Base-by-base conservation (phyloP, 2,888 invertebrate species). In the Formica aserva region DNA sequence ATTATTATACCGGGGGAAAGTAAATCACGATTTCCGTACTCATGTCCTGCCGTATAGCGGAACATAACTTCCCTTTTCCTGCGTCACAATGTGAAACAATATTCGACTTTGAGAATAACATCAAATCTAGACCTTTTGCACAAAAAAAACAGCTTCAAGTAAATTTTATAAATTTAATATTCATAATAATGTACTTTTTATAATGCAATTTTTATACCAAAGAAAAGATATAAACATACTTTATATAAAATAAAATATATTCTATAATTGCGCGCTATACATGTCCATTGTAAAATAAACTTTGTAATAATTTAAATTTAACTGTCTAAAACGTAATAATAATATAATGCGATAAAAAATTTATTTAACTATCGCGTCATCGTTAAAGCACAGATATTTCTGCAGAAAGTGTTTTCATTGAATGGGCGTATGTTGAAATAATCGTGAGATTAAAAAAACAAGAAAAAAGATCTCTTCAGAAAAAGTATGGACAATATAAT, bases 21-120 rank as follows among this genome's bases (percentile, higher is more conserved):
- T 93, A 93, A 94, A 94, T 94, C 93, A 92, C 91, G 90, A 92
- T 93, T 93, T 94, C 93, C 93, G 92, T 85, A 87, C 82, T 76
- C 85, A 82, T 88, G 90, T 86, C 88, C 88, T 84, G 84, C 65
- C 77, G 82, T 87, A 83, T 85, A 89, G 87, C 90, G 88, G 89
- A 91, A 90, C 90, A 88, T 92, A 87, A 91, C 91, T 92, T 91
- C 88, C 88, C 88, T 88, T 87, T 92, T 93, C 91, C 92, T 89
- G 91, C 87, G 72, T 82, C 86, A 52, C 71, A 41, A 69, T 69
- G 75, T 77, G 88, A 41, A 72, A 80, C 35, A 90, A 90, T 90
- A 90, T 90, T 88, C 88, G 86, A 83, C 52, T 76, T 69, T 76
- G 41, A 48, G 41, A 63, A 67, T 71, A 77, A 29, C 32, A 15